Evolutionary conservation across 1,140 invertebrate genomes (phyloP).

Genomic region (Drosophila teissieri): DNA sequence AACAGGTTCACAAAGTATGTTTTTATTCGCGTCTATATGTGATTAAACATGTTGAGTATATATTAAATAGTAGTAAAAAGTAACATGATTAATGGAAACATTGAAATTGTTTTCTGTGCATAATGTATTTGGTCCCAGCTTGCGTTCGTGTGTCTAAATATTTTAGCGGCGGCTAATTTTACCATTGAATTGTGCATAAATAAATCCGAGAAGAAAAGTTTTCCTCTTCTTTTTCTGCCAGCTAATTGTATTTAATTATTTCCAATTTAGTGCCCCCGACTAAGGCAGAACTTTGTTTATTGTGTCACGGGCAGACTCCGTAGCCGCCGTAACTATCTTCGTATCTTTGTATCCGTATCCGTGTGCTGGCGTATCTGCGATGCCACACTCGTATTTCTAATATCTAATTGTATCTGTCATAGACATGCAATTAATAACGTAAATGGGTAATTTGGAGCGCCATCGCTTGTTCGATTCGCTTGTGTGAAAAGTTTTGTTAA

Average conservation of each 20-base stretch:
- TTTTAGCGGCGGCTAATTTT: conserved; percentile 59
- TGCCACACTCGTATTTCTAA: conserved; percentile 24
- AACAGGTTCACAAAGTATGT: conserved; percentile 2
- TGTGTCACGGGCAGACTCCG: conserved; percentile 23
- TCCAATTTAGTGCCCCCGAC: conserved; percentile 57
- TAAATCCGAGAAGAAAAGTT: conserved; percentile 40
- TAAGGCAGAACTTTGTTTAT: conserved; percentile 44
- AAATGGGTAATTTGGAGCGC: conserved; percentile 53
- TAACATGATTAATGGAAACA: neutral
- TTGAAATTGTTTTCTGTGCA: neutral
- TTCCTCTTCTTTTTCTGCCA: conserved; percentile 6
- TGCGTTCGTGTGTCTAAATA: conserved; percentile 38
- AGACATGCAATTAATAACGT: conserved; percentile 73
- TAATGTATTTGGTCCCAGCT: neutral
- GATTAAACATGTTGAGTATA: neutral
- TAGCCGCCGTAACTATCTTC: neutral
- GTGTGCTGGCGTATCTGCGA: conserved; percentile 6
- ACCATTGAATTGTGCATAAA: conserved; percentile 66
- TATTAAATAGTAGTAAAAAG: neutral
- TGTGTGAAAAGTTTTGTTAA: conserved; percentile 74
- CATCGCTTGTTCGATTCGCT: conserved; percentile 29
- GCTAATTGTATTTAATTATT: conserved; percentile 77
- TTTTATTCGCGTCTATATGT: neutral
- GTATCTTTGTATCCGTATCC: conserved; percentile 1
- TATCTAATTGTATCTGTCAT: conserved; percentile 50